Evolutionary conservation across 2,113 vertebrate genomes (phyloP), one percentile per base, ranked within the genome.

Genomic region (Channa argus): DNA sequence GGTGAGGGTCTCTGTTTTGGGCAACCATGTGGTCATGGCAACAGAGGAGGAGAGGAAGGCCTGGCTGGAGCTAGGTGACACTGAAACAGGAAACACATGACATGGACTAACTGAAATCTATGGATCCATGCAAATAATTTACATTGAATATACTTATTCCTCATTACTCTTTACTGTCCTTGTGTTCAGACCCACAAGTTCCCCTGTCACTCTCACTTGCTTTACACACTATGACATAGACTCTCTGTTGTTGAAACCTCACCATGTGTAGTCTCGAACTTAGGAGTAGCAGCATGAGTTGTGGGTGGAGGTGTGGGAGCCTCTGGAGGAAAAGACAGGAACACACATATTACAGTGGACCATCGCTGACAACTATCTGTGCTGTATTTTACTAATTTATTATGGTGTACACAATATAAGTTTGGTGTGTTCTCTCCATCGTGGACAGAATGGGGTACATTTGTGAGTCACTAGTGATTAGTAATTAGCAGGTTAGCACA

Each of bases 181-280:
- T 46, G 9, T 60, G 52, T 47, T 54, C 36, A 24, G 38, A 44
- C n/a, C 60, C 10, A 11, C 11, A 0, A 24, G 24, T 50, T 36
- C 37, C 5, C 47, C 39, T 12, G 24, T 51, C 58, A 39, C 11
- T 13, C 44, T 39, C 4, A 0, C 10, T 68, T 6, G n/a, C 8
- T 60, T 41, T 46, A 55, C 0, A 61, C 5, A 54, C 24, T 24
- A 24, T 24, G 6, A 53, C 12, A n/a, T n/a, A 63, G 39, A 11
- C 12, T 33, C 24, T 64, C 12, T 6, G n/a, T n/a, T 50, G 10
- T 46, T 24, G 12, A 11, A 41, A n/a, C 60, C 86, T 92, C 63
- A 92, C 91, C 78, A 53, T 74, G 71, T 6, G 88, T 90, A 11
- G 92, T 93, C 53, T 92, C 86, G 63, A 73, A 71, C 75, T 65